phyloP scores from a whole-genome alignment of 2,797 vertebrate species.

The Myripristis murdjan region DNA sequence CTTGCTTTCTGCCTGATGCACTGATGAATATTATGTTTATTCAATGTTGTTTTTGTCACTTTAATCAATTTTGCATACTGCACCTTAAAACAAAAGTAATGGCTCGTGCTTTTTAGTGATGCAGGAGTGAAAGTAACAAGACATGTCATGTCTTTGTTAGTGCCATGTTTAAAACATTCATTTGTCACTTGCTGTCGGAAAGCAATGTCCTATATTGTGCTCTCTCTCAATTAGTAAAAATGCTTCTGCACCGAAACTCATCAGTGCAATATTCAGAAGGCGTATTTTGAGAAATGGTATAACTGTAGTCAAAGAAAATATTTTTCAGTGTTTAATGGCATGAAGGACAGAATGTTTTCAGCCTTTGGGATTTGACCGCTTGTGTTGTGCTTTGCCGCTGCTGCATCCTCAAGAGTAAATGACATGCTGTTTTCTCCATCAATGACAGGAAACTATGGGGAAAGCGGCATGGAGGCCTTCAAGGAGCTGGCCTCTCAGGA shows the following conservation, averaged over 20 bases:
- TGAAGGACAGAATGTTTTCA: not conserved
- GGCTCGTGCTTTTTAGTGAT: conserved; percentile 30
- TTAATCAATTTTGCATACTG: too few relatives aligned
- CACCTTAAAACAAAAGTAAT: conserved; percentile 19
- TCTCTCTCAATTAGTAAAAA: not conserved
- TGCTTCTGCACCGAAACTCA: not conserved
- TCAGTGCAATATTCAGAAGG: not conserved
- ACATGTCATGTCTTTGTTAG: conserved; percentile 22
- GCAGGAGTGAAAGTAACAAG: conserved; percentile 13
- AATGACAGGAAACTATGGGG: conserved; percentile 94
- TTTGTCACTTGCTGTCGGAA: not conserved
- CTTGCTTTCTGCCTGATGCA: too few relatives aligned
- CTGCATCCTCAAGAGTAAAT: not conserved
- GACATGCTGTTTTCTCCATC: conserved; percentile 32
- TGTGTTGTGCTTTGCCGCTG: not conserved
- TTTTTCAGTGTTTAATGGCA: not conserved
- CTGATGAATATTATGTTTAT: too few relatives aligned
- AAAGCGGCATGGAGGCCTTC: conserved; percentile 99
- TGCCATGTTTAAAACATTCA: conserved; percentile 11
- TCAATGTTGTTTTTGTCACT: too few relatives aligned
- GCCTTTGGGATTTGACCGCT: not conserved
- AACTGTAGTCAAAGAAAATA: not conserved
- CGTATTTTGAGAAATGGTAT: conserved; percentile 16
- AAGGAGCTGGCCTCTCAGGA: conserved; percentile 96
- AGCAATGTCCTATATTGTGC: not conserved